These are phyloP conservation scores for Xestia rhomboidea DNA, from an alignment of 2,888 invertebrate species.

Conservation along the genomic window DNA sequence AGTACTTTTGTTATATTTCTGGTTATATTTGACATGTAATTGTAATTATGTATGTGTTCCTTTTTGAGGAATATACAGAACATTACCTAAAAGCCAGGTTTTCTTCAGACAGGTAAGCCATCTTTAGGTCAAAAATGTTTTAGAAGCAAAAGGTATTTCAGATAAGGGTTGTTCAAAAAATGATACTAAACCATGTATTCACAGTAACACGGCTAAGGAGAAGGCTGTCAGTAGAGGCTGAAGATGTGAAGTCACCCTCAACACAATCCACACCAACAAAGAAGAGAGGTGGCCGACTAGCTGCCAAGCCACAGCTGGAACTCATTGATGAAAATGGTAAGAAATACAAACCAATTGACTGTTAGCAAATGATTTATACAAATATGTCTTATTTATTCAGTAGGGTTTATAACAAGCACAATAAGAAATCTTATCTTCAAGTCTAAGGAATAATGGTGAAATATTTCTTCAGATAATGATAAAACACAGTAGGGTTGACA, in stretches of 20 bases:
- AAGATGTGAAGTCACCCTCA: conserved; percentile 81
- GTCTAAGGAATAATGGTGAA: not conserved
- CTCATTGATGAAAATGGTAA: conserved; percentile 87
- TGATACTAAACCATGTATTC: conserved; percentile 5
- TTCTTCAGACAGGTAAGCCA: not conserved
- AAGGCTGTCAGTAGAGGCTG: conserved; percentile 83
- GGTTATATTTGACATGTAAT: not conserved
- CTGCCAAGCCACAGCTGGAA: conserved; percentile 84
- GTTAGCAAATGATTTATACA: not conserved
- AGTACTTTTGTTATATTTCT: not conserved
- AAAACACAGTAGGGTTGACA: not conserved
- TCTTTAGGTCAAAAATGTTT: not conserved
- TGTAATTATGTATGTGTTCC: not conserved
- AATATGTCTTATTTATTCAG: not conserved
- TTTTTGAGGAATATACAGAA: not conserved
- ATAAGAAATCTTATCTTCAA: not conserved
- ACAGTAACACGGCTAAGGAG: conserved; percentile 82
- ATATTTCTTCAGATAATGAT: not conserved
- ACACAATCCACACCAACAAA: conserved; percentile 84
- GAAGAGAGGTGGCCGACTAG: conserved; percentile 79
- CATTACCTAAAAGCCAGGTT: not conserved
- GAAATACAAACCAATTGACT: not conserved
- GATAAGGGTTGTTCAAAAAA: not conserved
- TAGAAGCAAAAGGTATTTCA: not conserved
- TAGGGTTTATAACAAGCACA: not conserved